phyloP scores from a whole-genome alignment of 2,113 vertebrate species.

The Mirounga angustirostris region DNA sequence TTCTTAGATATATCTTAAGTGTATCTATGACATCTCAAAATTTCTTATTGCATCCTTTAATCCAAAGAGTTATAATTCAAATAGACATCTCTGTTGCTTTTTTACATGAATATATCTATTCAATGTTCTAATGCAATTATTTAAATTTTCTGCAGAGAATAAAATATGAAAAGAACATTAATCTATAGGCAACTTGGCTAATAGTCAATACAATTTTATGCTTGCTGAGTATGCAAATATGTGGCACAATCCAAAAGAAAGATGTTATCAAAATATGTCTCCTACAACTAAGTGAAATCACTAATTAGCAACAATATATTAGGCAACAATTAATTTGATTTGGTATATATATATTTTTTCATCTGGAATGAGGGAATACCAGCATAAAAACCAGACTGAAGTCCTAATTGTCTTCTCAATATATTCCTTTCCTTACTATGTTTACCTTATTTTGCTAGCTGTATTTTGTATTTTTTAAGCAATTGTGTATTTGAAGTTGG shows the following conservation, averaged over 20 bases:
- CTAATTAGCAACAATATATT: neutral
- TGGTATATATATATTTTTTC: neutral
- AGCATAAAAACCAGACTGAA: neutral
- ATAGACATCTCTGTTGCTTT: neutral
- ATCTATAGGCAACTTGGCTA: neutral
- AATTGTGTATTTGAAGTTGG: neutral
- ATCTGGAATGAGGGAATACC: neutral
- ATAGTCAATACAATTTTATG: neutral
- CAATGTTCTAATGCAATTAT: neutral
- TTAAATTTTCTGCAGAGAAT: neutral
- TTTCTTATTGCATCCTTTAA: neutral
- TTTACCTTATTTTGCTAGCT: neutral
- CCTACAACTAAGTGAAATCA: neutral
- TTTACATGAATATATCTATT: neutral
- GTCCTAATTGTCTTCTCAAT: neutral
- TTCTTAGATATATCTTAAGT: neutral
- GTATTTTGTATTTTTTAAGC: neutral
- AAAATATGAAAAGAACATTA: slow-evolving; percentile 9
- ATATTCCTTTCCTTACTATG: neutral
- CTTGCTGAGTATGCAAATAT: neutral
- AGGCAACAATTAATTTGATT: neutral
- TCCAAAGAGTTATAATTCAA: neutral
- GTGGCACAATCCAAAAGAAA: neutral
- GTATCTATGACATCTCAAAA: neutral
- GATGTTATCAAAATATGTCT: neutral